phyloP scores from a whole-genome alignment of 1,140 invertebrate genomes.

The Trinorchestia longiramus region DNA sequence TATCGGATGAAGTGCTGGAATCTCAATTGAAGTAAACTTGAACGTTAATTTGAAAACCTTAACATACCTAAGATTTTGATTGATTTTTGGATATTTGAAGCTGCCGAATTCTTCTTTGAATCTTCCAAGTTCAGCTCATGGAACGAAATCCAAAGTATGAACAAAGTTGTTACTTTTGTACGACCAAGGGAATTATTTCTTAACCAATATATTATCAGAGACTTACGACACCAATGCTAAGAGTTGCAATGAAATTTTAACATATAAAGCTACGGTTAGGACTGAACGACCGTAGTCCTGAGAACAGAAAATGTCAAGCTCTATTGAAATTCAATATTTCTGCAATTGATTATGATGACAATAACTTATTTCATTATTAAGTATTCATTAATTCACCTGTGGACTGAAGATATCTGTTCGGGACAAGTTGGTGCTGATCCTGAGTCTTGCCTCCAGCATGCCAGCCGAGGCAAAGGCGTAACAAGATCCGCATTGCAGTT shows the following conservation, averaged over 20 bases:
- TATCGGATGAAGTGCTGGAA: no score
- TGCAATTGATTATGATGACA: not conserved
- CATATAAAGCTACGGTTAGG: not conserved
- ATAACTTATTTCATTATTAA: not conserved
- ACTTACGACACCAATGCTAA: not conserved
- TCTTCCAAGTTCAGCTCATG: no score
- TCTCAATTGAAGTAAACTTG: no score
- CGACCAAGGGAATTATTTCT: not conserved
- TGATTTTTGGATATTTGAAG: no score
- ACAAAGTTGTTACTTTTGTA: no score
- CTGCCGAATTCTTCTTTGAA: no score
- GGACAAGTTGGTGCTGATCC: conserved; percentile 72
- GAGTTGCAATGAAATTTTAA: not conserved
- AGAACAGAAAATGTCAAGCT: not conserved
- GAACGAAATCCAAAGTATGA: no score
- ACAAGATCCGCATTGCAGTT: conserved; percentile 73
- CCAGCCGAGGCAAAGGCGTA: conserved; percentile 74
- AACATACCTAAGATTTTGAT: no score
- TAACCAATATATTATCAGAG: not conserved
- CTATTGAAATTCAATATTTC: not conserved
- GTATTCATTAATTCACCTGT: not conserved
- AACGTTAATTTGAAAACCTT: no score
- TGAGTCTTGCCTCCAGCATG: conserved; percentile 71
- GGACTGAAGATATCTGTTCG: conserved; percentile 70
- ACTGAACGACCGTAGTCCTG: not conserved